Conservation (phyloP, 2,888 invertebrate genomes). For the Eumacrocentrus americanus region DNA sequence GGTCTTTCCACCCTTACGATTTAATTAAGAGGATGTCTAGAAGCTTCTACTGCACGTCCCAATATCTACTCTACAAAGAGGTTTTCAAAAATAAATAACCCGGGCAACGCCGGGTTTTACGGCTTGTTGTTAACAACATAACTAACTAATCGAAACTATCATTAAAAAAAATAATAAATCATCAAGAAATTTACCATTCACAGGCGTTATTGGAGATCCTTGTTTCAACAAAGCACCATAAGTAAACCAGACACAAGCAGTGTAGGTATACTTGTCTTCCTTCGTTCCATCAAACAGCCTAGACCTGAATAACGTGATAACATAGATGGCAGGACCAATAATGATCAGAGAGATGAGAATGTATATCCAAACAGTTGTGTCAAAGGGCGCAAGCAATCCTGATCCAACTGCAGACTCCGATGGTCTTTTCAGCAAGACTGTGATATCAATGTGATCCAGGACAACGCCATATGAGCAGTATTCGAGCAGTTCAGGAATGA, state of each 20-base stretch:
- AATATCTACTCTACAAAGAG: no score
- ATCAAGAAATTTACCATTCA: conserved; percentile 70
- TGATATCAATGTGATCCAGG: conserved; percentile 78
- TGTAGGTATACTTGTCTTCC: conserved; percentile 66
- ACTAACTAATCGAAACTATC: neutral
- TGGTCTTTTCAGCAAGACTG: conserved; percentile 81
- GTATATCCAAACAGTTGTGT: conserved; percentile 73
- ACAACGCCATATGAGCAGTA: conserved; percentile 67
- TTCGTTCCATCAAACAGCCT: conserved; percentile 57
- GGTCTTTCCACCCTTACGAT: no score
- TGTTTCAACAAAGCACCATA: conserved; percentile 89
- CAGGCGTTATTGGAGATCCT: conserved; percentile 80
- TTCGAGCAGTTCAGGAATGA: conserved; percentile 66
- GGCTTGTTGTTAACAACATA: neutral
- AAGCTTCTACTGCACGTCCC: no score
- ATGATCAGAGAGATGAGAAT: conserved; percentile 74
- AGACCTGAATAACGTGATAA: conserved; percentile 66
- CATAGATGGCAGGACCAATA: conserved; percentile 80
- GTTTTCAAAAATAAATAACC: no score
- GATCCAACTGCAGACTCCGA: conserved; percentile 82
- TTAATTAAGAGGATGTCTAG: no score
- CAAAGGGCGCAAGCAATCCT: conserved; percentile 82
- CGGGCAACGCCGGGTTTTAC: no score
- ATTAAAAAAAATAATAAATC: neutral
- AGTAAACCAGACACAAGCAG: conserved; percentile 84